A percentile compares a stretch with the other conserved stretches of the same genome.
These are phyloP conservation scores for Phania funesta DNA, from an alignment of 2,888 invertebrate genomes.

Conservation along the genomic window DNA sequence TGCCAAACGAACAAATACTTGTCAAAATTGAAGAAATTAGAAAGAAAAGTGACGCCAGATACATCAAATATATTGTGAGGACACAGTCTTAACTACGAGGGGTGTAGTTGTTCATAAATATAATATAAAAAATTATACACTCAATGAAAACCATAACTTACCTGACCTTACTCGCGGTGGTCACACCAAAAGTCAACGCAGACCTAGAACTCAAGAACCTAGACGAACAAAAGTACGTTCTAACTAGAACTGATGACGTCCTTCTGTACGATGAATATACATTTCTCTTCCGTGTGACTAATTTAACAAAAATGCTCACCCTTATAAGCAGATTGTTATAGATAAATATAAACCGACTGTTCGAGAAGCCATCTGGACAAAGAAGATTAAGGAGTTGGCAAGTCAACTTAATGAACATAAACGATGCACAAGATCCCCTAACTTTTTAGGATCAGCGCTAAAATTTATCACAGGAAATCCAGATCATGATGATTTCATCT, in stretches of 20 bases:
- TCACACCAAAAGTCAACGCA: neutral
- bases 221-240: neutral
- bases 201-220: neutral
- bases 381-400: neutral
- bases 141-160: neutral
- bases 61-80: slow-evolving; percentile 3
- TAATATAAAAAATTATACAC: slow-evolving; percentile 11
- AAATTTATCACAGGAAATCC: slow-evolving; percentile 9
- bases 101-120: neutral
- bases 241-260: neutral
- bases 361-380: neutral
- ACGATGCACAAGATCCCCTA: neutral
- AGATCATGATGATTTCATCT: neutral
- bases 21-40: slow-evolving; percentile 1
- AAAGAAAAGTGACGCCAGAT: neutral
- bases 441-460: slow-evolving; percentile 15
- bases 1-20: slow-evolving; percentile 6
- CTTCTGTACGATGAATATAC: neutral
- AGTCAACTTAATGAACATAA: slow-evolving; percentile 5
- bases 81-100: neutral
- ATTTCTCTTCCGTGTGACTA: slow-evolving; percentile 5
- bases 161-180: slow-evolving; percentile 7
- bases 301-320: slow-evolving; percentile 16
- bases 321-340: neutral
- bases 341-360: neutral